These are phyloP conservation scores for Canis aureus DNA, from an alignment of 2,113 vertebrate genomes.

Conservation along the genomic window DNA sequence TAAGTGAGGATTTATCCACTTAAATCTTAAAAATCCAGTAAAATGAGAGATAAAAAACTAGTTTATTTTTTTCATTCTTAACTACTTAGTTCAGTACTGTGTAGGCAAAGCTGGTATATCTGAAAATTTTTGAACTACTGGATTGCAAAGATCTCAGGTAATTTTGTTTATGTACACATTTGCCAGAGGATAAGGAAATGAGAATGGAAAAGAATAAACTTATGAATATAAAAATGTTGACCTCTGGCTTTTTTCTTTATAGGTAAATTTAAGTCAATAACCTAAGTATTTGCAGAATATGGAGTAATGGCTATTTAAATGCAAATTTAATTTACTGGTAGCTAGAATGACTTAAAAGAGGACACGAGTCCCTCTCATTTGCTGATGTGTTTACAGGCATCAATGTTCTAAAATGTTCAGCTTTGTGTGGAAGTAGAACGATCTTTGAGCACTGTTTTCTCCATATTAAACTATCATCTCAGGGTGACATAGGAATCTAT, in stretches of 20 bases:
- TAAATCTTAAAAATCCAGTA: conserved; percentile 33
- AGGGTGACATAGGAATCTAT: neutral
- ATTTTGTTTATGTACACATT: conserved; percentile 4
- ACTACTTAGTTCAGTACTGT: neutral
- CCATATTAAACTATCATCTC: neutral
- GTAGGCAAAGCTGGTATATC: neutral
- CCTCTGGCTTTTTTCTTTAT: conserved; percentile 14
- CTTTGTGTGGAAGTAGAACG: neutral
- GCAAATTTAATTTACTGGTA: conserved; percentile 25
- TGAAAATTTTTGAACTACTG: neutral
- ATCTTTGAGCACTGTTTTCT: neutral
- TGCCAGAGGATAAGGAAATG: conserved; percentile 16
- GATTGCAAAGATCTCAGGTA: conserved; percentile 1
- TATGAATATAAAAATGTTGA: conserved; percentile 13
- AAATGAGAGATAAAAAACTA: conserved; percentile 11
- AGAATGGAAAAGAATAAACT: neutral
- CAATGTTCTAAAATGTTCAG: neutral
- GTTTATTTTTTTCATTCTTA: neutral
- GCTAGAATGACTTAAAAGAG: conserved; percentile 45
- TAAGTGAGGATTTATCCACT: neutral
- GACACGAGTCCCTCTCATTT: neutral
- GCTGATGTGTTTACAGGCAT: neutral
- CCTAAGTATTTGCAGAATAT: conserved; percentile 21
- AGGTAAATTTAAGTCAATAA: conserved; percentile 46
- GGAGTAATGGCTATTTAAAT: neutral